Percentiles rank a stretch among this genome's conserved stretches.
These are phyloP conservation scores for Ceriagrion tenellum DNA, from an alignment of 2,888 invertebrate species.

Conservation along the genomic window DNA sequence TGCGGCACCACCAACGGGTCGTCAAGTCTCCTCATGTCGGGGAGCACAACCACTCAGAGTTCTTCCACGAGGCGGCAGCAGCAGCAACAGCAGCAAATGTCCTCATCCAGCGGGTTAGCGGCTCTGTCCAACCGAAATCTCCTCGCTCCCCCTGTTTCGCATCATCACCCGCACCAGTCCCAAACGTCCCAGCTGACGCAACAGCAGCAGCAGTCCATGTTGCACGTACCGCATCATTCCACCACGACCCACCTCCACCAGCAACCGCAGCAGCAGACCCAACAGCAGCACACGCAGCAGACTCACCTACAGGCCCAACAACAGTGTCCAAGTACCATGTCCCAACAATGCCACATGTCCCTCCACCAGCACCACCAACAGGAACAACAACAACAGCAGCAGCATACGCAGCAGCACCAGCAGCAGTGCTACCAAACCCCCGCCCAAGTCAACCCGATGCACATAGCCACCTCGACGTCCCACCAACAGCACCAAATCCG, in stretches of 20 bases:
- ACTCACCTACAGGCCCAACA: slow-evolving; percentile 72
- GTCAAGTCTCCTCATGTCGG: slow-evolving; percentile 72
- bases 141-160: slow-evolving; percentile 19
- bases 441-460: slow-evolving; percentile 11
- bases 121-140: slow-evolving; percentile 12
- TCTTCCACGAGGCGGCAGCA: not conserved
- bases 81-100: not conserved
- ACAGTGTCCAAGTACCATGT: slow-evolving; percentile 26
- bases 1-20: slow-evolving; percentile 71
- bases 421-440: slow-evolving; percentile 64
- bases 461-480: slow-evolving; percentile 29
- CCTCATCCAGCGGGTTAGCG: slow-evolving; percentile 30
- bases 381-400: slow-evolving; percentile 75
- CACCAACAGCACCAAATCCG: slow-evolving; percentile 50
- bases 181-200: slow-evolving; percentile 53
- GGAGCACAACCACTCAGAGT: slow-evolving; percentile 42
- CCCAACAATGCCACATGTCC: slow-evolving; percentile 37
- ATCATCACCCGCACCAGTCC: slow-evolving; percentile 67
- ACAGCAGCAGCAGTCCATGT: slow-evolving; percentile 5
- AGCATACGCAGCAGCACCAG: slow-evolving; percentile 74
- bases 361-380: slow-evolving; percentile 72
- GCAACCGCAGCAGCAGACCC: slow-evolving; percentile 72
- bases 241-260: not conserved
- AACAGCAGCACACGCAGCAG: slow-evolving; percentile 75
- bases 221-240: slow-evolving; percentile 28